Evolutionary conservation across 1,140 invertebrate genomes (phyloP).

Genomic region (Hyphantria cunea): DNA sequence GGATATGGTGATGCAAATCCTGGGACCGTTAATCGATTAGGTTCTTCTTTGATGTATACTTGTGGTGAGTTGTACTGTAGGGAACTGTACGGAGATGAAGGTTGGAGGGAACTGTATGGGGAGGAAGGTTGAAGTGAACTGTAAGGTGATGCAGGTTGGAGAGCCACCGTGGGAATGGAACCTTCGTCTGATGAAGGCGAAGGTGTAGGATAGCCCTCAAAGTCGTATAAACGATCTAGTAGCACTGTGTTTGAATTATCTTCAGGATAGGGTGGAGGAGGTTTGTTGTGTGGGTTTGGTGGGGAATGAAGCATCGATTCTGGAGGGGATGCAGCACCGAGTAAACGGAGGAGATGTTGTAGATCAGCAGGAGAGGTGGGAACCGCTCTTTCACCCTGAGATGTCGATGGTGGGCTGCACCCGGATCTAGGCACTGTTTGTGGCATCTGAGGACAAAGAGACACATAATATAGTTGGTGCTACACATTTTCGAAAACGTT

Average conservation of each 20-base stretch:
- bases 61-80: slow-evolving; percentile 56
- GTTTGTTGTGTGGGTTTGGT: slow-evolving; percentile 67
- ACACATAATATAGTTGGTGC: slow-evolving; percentile 19
- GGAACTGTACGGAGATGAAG: slow-evolving; percentile 74
- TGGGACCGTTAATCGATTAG: slow-evolving; percentile 78
- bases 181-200: slow-evolving; percentile 80
- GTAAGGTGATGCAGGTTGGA: slow-evolving; percentile 77
- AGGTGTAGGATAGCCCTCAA: slow-evolving; percentile 75
- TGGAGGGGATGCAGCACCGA: slow-evolving; percentile 80
- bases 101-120: slow-evolving; percentile 75
- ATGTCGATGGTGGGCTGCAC: slow-evolving; percentile 88
- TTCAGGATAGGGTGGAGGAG: slow-evolving; percentile 73
- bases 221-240: slow-evolving; percentile 71
- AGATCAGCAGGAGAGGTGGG: slow-evolving; percentile 83
- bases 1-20: slow-evolving; percentile 84
- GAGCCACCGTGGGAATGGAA: slow-evolving; percentile 74
- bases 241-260: slow-evolving; percentile 56
- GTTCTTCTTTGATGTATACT: slow-evolving; percentile 77
- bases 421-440: slow-evolving; percentile 89
- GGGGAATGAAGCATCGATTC: slow-evolving; percentile 81
- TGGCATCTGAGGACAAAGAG: slow-evolving; percentile 87
- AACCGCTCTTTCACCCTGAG: slow-evolving; percentile 84
- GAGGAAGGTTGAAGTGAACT: slow-evolving; percentile 74
- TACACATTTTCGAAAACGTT: background rate
- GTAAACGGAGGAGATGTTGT: slow-evolving; percentile 79